Base-by-base conservation (phyloP, 2,888 invertebrate species). In the Lithophane leautieri region DNA sequence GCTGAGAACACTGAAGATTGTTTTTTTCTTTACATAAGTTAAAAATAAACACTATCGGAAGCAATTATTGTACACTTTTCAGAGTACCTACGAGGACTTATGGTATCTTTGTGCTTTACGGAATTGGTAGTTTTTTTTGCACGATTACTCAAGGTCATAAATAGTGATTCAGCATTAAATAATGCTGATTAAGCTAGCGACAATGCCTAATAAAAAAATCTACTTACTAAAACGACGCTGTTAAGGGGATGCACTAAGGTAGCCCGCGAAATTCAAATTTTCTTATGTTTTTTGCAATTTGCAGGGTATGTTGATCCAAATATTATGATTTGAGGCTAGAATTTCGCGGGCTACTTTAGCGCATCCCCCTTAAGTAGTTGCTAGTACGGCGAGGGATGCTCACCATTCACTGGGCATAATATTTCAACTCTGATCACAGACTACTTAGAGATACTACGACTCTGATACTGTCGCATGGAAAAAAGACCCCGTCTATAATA, bases 81-180 rank as follows among this genome's bases (percentile, higher is more conserved):
- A 44, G 25, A 44, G 12, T 34, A 34, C 34, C 34, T 34, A 34
- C 34, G 34, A 34, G 0, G n/a, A n/a, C n/a, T n/a, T 42, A 34
- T 16, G 42, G 47, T 47, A 4, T 50, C 12, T 54, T 28, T 25
- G 67, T 8, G 8, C 47, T 47, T 63, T 50, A 28, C 14, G 19
- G 4, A 60, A n/a, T 42, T 50, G 4, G 22, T 70, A 34, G n/a
- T 42, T 6, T 62, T 79, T 78, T 61, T 79, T 65, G 52, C 60
- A 42, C 16, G 14, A 16, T 52, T 16, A 60, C 22, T 25, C 56
- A 58, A 52, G 58, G 42, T 44, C 50, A 44, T 60, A n/a, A 44
- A 42, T 66, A n/a, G n/a, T n/a, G n/a, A n/a, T n/a, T n/a, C n/a
- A n/a, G n/a, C n/a, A n/a, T n/a, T n/a, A n/a, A n/a, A n/a, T n/a